phyloP scores from a whole-genome alignment of 2,113 vertebrate species.

The Guaruba guarouba region DNA sequence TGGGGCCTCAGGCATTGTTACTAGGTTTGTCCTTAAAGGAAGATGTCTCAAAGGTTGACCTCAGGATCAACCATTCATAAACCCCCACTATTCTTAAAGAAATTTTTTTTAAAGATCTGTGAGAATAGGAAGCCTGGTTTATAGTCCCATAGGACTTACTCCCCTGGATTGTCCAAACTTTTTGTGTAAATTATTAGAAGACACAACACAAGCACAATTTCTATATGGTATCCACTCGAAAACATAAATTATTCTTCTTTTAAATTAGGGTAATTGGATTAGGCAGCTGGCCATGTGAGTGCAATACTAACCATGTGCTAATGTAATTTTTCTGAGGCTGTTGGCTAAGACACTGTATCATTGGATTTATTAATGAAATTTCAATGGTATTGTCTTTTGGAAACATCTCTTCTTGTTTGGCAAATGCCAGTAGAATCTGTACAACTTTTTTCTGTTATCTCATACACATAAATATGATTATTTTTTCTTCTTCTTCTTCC shows the following conservation, averaged over 20 bases:
- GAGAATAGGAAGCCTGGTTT: background rate
- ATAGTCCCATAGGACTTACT: background rate
- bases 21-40: background rate
- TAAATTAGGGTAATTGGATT: slow-evolving; percentile 53
- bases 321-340: background rate
- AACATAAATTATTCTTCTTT: slow-evolving; percentile 39
- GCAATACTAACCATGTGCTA: slow-evolving; percentile 25
- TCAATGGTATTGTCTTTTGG: background rate
- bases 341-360: background rate
- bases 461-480: background rate
- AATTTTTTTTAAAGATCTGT: background rate
- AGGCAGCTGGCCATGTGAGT: slow-evolving; percentile 9
- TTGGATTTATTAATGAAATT: slow-evolving; percentile 1
- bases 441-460: background rate
- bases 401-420: background rate
- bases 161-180: background rate
- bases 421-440: background rate
- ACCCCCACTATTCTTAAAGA: background rate
- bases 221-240: background rate
- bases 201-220: background rate
- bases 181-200: background rate
- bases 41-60: background rate
- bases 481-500: background rate
- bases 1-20: accelerated
- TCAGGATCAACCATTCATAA: background rate